These are phyloP conservation scores for Drosophila diplacantha DNA, from an alignment of 2,888 invertebrate genomes.

Conservation along the genomic window DNA sequence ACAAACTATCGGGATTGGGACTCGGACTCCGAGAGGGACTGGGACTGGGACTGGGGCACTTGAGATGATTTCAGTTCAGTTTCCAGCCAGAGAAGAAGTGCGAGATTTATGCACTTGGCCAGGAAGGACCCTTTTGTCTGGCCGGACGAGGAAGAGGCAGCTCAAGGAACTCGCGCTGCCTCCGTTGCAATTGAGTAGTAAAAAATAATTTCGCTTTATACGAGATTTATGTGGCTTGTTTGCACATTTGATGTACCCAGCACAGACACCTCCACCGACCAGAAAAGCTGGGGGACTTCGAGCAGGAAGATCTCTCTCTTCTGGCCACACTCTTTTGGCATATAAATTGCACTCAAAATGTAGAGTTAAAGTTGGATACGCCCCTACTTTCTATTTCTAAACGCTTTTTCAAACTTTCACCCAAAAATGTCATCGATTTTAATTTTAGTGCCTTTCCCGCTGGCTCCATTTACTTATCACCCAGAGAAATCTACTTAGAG, in stretches of 20 bases:
- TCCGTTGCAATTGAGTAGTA: slow-evolving; percentile 72
- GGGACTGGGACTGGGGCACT: slow-evolving; percentile 26
- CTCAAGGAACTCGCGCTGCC: slow-evolving; percentile 27
- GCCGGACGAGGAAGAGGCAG: slow-evolving; percentile 6
- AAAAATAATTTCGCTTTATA: slow-evolving; percentile 69
- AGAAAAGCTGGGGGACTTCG: slow-evolving; percentile 1
- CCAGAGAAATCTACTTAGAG: slow-evolving; percentile 17
- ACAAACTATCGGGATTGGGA: slow-evolving; percentile 44
- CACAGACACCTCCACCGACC: slow-evolving; percentile 31
- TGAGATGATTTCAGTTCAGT: slow-evolving; percentile 31
- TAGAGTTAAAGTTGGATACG: slow-evolving; percentile 28
- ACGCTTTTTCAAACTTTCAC: slow-evolving; percentile 61
- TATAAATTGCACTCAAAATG: slow-evolving; percentile 35
- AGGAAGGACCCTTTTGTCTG: slow-evolving; percentile 64
- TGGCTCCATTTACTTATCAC: slow-evolving; percentile 53
- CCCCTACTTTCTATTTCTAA: slow-evolving; percentile 69
- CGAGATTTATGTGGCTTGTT: slow-evolving; percentile 75
- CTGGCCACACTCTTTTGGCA: slow-evolving; percentile 7
- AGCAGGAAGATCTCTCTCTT: slow-evolving; percentile 12
- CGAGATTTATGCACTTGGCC: slow-evolving; percentile 71
- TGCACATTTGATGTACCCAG: slow-evolving; percentile 73
- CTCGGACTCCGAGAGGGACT: slow-evolving; percentile 1
- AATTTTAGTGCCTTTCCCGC: slow-evolving; percentile 33
- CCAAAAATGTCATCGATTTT: slow-evolving; percentile 64
- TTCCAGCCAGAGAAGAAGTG: slow-evolving; percentile 27